Evolutionary conservation across 2,888 invertebrate genomes (phyloP).

Genomic region (Agriopis leucophaearia): DNA sequence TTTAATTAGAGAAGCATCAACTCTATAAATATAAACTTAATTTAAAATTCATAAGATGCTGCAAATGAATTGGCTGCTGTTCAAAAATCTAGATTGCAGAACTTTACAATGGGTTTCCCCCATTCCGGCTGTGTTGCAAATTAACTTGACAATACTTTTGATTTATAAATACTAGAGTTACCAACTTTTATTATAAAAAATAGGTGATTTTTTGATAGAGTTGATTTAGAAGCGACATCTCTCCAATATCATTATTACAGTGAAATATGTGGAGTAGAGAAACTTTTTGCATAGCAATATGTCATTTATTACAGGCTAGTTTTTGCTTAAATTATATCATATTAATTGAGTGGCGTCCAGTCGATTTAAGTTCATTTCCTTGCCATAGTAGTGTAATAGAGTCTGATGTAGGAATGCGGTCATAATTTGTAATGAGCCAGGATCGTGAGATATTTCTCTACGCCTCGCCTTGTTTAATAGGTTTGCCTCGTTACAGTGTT

Average conservation of each 20-base stretch:
- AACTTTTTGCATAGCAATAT: constrained; percentile 72
- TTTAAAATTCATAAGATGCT: constrained; percentile 23
- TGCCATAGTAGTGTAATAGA: constrained; percentile 67
- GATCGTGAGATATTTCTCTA: constrained; percentile 82
- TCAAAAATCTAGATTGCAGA: constrained; percentile 26
- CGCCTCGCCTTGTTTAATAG: constrained; percentile 79
- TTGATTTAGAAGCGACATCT: background rate
- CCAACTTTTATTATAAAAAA: constrained; percentile 1
- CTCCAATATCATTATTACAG: constrained; percentile 36
- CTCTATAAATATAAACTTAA: constrained; percentile 9
- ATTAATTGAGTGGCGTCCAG: constrained; percentile 68
- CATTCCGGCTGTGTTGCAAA: constrained; percentile 10
- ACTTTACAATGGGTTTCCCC: constrained; percentile 24
- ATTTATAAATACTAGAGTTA: constrained; percentile 11
- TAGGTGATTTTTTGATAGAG: background rate
- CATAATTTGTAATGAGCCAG: constrained; percentile 85
- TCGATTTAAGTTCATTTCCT: constrained; percentile 63
- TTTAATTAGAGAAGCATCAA: background rate
- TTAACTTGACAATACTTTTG: constrained; percentile 17
- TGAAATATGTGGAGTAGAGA: constrained; percentile 25
- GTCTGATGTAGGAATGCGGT: constrained; percentile 79
- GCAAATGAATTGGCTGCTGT: constrained; percentile 19
- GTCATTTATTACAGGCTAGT: constrained; percentile 70
- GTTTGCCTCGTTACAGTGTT: constrained; percentile 78
- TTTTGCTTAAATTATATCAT: constrained; percentile 74